phyloP scores from a whole-genome alignment of 2,888 invertebrate species.

The Plemyria rubiginata region DNA sequence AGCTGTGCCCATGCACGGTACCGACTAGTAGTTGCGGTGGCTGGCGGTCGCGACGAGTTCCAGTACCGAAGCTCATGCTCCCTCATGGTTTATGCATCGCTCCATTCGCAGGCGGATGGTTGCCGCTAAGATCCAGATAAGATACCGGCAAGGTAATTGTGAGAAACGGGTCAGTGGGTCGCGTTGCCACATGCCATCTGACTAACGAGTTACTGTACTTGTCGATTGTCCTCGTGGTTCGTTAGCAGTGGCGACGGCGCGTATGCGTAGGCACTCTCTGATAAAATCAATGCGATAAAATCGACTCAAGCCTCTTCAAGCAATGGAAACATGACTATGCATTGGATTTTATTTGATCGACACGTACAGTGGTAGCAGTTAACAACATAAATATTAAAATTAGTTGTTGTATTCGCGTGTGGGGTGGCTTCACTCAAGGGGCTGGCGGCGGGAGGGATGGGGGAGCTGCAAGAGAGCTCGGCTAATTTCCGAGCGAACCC shows the following conservation, averaged over 20 bases:
- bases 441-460: neutral
- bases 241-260: too few species aligned
- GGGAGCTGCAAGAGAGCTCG: constrained; percentile 17
- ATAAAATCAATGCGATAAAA: constrained; percentile 3
- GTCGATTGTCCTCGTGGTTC: neutral
- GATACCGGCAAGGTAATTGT: constrained; percentile 29
- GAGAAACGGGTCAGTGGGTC: constrained; percentile 29
- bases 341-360: constrained; percentile 10
- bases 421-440: neutral
- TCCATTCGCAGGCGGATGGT: constrained; percentile 29
- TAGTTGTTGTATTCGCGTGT: neutral
- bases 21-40: neutral
- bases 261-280: too few species aligned
- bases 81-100: constrained; percentile 31
- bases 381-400: neutral
- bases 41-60: constrained; percentile 22
- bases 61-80: constrained; percentile 19
- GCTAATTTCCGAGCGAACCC: constrained; percentile 37
- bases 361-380: constrained; percentile 4
- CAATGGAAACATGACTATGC: constrained; percentile 15
- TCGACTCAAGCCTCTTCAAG: constrained; percentile 18
- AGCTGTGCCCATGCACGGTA: neutral
- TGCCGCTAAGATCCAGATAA: constrained; percentile 31
- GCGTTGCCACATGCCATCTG: constrained; percentile 5
- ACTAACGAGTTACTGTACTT: neutral